Base-by-base conservation (phyloP, 1,140 invertebrate species). In the Megathymus violae region DNA sequence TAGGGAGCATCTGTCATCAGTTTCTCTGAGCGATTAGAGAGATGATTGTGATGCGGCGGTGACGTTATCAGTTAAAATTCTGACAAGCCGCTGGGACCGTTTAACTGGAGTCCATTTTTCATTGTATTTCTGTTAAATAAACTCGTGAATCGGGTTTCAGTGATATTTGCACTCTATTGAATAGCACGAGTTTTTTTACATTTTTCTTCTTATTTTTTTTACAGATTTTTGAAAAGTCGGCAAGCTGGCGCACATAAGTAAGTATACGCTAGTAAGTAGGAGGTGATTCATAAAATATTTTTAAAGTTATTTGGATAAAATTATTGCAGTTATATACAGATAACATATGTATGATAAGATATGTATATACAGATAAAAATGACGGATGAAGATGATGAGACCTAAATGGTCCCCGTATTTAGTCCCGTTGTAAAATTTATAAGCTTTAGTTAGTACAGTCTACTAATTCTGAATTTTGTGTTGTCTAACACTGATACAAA, bases 161-260 rank as follows among this genome's bases (percentile, higher is more conserved):
- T 3, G 0, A n/a, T 22, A 16, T 19, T 10, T 22, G 19, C 19
- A 22, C 19, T 22, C 19, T 22, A 22, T 22, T 22, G 19, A 22
- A 22, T 22, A 10, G 1, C 16, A 17, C 16, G 41, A 11, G 16
- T 19, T n/a, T 4, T 46, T 22, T 6, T 1, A 46, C 4, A 25
- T 19, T 3, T 19, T 43, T 43, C 7, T 19, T 3, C 3, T 19
- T 51, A 64, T 67, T 65, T 70, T 69, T 48, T 59, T 86, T 88
- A n/a, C 84, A 87, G 84, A 74, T 78, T 74, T 60, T 76, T 69
- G 63, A 71, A 80, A 78, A 76, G 62, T 71, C 78, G 76, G 74
- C 86, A 89, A 87, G 76, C 86, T 89, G 86, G 86, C 80, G 84
- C 84, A 89, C 64, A 74, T 89, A 89, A 86, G 86, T 89, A 70